Base-by-base conservation (phyloP, 2,113 vertebrate species). In the Gyps fulvus region DNA sequence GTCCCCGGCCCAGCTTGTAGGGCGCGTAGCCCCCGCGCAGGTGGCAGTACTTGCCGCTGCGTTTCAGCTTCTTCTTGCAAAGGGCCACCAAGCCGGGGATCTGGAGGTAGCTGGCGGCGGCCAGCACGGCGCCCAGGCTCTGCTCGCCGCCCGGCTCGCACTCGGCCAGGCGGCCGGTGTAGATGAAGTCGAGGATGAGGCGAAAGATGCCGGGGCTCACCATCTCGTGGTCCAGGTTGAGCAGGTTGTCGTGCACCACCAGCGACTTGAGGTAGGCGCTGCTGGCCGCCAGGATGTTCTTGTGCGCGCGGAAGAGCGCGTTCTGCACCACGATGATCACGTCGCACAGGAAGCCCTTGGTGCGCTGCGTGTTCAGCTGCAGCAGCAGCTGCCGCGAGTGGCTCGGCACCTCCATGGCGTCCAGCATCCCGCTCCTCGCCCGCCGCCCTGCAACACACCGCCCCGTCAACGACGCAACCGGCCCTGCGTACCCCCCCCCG, bases 301-400 rank as follows among this genome's bases (percentile, higher is more conserved):
- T 99, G 98, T 99, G 99, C 22, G 99, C 99, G 92, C 99, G 98
- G 98, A 99, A 99, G 93, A 99, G 98, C 91, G 99, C 99, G 95
- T 99, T 99, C 98, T 99, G 99, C 98, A 99, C 99, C 98, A 99
- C 99, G 95, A 99, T 99, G 98, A 99, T 99, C 98, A 99, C 99
- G 98, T 99, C 99, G 98, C 99, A 99, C 94, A 99, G 98, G 98
- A 99, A 99, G 96, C 99, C 99, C 97, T 99, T 99, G 98, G 99
- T 99, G 96, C 99, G 99, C 98, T 99, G 99, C 97, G 98, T 99
- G 98, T 99, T 99, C 97, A 99, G 99, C 98, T 99, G 99, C 98
- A 99, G 98, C 95, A 99, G 99, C 97, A 99, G 99, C 98, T 99
- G 99, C 98, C 99, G 99, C 97, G 99, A 99, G 98, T 99, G 99